phyloP scores from a whole-genome alignment of 2,888 invertebrate genomes.

The Parnassius apollo region DNA sequence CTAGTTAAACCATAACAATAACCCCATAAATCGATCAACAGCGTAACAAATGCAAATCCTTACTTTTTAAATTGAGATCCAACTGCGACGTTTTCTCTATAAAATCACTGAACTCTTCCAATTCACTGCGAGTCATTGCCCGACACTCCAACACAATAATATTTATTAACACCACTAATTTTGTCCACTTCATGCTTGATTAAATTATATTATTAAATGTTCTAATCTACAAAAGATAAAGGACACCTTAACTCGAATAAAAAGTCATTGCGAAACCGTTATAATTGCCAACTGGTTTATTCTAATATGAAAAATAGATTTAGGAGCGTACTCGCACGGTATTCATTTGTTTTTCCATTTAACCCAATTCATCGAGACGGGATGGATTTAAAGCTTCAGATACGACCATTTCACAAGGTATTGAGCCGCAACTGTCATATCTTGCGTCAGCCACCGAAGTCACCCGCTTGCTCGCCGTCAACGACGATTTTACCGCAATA shows the following conservation, averaged over 20 bases:
- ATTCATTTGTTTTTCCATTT: slow-evolving; percentile 58
- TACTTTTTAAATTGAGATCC: slow-evolving; percentile 71
- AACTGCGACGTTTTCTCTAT: slow-evolving; percentile 64
- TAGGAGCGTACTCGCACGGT: slow-evolving; percentile 38
- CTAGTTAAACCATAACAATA: too few species aligned
- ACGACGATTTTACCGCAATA: slow-evolving; percentile 40
- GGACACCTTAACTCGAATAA: slow-evolving; percentile 28
- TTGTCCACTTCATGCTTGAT: slow-evolving; percentile 48
- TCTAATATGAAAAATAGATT: slow-evolving; percentile 1
- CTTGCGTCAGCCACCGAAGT: slow-evolving; percentile 57
- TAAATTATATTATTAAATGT: slow-evolving; percentile 23
- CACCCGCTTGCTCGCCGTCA: slow-evolving; percentile 22
- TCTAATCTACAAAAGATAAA: slow-evolving; percentile 1
- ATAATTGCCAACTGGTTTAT: slow-evolving; percentile 1
- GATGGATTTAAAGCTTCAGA: slow-evolving; percentile 72
- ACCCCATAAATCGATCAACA: too few species aligned
- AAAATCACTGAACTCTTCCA: slow-evolving; percentile 69
- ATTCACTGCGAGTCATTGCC: slow-evolving; percentile 59
- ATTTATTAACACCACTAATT: slow-evolving; percentile 50
- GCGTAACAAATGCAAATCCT: slow-evolving; percentile 34
- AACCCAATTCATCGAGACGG: slow-evolving; percentile 69
- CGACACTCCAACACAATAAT: slow-evolving; percentile 58
- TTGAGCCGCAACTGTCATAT: slow-evolving; percentile 61
- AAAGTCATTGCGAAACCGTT: slow-evolving; percentile 9
- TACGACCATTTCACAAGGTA: slow-evolving; percentile 79